Conservation (phyloP, 2,113 vertebrate genomes). For the Nycticryphes semicollaris region DNA sequence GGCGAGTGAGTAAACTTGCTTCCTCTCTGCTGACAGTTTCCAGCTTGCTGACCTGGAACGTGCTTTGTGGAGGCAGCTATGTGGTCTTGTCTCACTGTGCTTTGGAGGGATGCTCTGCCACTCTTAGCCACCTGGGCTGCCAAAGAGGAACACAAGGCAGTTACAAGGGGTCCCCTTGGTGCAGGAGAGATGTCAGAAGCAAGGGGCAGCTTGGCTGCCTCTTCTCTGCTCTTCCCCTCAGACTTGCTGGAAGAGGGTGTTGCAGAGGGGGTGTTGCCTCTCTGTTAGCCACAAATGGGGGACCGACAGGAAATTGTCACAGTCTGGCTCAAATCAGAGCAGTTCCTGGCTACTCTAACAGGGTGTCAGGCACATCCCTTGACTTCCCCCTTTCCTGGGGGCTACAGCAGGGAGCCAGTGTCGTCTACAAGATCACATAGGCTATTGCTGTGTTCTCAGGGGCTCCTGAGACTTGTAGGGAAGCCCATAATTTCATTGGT, state of each 20-base stretch:
- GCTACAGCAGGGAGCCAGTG: accelerated
- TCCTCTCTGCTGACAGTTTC: neutral
- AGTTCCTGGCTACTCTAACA: neutral
- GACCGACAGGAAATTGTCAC: neutral
- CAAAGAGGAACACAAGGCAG: neutral
- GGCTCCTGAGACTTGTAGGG: neutral
- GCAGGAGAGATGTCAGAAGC: neutral
- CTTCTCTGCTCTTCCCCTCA: neutral
- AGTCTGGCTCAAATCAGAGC: neutral
- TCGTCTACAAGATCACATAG: neutral
- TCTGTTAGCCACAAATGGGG: neutral
- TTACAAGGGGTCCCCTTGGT: neutral
- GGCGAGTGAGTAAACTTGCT: neutral
- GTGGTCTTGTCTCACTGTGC: neutral
- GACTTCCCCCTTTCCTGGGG: accelerated
- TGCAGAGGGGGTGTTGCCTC: neutral
- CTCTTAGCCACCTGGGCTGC: neutral
- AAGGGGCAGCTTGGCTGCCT: neutral
- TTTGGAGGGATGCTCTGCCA: neutral
- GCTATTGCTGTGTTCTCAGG: neutral
- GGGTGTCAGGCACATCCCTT: neutral
- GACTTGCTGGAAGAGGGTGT: neutral
- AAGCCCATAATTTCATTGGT: neutral
- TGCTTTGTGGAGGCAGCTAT: neutral
- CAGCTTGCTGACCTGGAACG: neutral